Evolutionary conservation across 1,140 invertebrate species (phyloP).

Genomic region (Mamestra configurata): DNA sequence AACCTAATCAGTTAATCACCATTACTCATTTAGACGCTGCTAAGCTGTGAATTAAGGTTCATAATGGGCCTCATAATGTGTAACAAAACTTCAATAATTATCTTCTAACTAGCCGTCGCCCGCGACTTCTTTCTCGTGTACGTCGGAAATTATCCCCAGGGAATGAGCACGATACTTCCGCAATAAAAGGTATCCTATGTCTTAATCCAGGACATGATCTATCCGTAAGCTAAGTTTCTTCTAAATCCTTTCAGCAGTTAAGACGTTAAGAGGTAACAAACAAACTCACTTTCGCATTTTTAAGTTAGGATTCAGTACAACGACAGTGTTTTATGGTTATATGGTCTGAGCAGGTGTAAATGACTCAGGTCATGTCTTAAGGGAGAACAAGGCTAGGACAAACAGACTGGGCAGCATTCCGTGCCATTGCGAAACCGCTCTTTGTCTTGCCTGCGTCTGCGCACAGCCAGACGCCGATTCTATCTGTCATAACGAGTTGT

Average conservation of each 20-base stretch:
- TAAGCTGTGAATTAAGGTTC: background rate
- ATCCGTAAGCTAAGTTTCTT: too few relatives aligned
- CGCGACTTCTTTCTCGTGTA: too few relatives aligned
- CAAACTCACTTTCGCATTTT: too few relatives aligned
- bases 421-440: constrained; percentile 22
- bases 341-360: background rate
- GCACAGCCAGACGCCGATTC: constrained; percentile 15
- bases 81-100: background rate
- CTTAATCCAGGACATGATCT: too few relatives aligned
- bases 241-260: too few relatives aligned
- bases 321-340: background rate
- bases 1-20: background rate
- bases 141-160: too few relatives aligned
- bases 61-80: background rate
- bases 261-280: too few relatives aligned
- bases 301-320: too few relatives aligned
- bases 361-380: background rate
- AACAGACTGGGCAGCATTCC: constrained; percentile 24
- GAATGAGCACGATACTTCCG: too few relatives aligned
- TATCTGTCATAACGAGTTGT: constrained; percentile 31
- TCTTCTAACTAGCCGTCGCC: too few relatives aligned
- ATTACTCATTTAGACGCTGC: background rate
- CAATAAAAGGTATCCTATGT: too few relatives aligned
- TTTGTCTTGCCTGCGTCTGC: constrained; percentile 1
- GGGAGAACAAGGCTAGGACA: constrained; percentile 12